These are phyloP conservation scores for Laterallus jamaicensis DNA, from an alignment of 2,113 vertebrate species.

Conservation along the genomic window DNA sequence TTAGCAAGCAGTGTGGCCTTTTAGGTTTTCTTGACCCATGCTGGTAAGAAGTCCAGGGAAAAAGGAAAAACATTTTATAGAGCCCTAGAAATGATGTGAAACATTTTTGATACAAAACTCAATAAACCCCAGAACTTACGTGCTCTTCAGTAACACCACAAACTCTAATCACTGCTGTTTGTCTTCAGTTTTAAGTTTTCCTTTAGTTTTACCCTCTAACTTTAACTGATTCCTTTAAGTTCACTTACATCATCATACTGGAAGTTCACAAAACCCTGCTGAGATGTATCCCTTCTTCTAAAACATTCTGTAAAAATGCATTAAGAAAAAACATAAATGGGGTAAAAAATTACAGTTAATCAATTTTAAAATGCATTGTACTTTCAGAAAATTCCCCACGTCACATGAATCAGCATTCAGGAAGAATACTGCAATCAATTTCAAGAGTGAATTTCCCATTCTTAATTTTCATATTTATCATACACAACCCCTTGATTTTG, in stretches of 20 bases:
- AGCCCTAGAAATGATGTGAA: not conserved
- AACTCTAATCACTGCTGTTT: not conserved
- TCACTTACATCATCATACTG: slow-evolving; percentile 94
- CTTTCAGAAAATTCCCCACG: not conserved
- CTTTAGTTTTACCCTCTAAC: not conserved
- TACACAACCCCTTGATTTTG: not conserved
- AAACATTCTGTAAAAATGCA: slow-evolving; percentile 83
- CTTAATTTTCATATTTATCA: not conserved
- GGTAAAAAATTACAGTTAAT: not conserved
- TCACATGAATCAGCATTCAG: not conserved
- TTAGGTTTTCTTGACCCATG: not conserved
- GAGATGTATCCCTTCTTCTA: slow-evolving; percentile 82
- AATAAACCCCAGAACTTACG: not conserved
- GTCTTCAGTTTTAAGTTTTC: not conserved
- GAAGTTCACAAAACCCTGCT: slow-evolving; percentile 87
- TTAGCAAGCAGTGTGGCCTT: not conserved
- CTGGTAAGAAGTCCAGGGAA: not conserved
- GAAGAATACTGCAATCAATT: not conserved
- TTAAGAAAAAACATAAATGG: not conserved
- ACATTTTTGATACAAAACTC: not conserved
- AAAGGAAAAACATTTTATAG: not conserved
- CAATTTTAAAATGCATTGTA: not conserved
- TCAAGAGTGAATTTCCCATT: not conserved
- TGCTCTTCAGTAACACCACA: not conserved
- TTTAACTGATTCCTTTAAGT: not conserved